Base-by-base conservation (phyloP, 2,888 invertebrate species). In the Peribatodes rhomboidaria region DNA sequence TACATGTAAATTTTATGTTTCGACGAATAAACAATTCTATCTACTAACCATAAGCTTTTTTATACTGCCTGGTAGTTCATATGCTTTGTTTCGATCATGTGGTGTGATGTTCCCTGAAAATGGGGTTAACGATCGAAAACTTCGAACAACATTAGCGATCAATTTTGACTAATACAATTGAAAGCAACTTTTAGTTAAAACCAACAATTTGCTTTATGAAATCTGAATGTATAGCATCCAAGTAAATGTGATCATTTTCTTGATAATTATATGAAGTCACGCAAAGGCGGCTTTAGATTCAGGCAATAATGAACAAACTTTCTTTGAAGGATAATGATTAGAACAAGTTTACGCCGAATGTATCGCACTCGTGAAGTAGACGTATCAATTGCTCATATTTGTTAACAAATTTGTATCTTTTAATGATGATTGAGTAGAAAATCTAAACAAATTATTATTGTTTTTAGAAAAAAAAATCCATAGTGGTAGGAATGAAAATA, bases 141-240 rank as follows among this genome's bases (percentile, higher is more conserved):
- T 87, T 83, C 75, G 71, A 87, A 85, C 82, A 82, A 86, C 90
- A 91, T 92, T 91, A 92, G 83, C 78, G 87, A 88, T 89, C 89
- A 90, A 90, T 91, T 90, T 88, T 83, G 75, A 86, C 85, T 85
- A 87, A 90, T 89, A 86, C 86, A 86, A 85, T 90, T 86, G 86
- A 82, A 83, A 80, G 83, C 86, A 92, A 90, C 83, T 92, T 92
- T 89, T 84, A 82, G 77, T 82, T 88, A 84, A 85, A 89, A 84
- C 85, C 84, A 85, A 90, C 88, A 92, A 91, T 92, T 92, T 90
- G 83, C 86, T 91, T 88, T 87, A 89, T 90, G 87, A 89, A 90
- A 85, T 85, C 85, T 83, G 86, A 86, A 86, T 86, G 85, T 81
- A 85, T 81, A 69, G 76, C 78, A 83, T 85, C 84, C 82, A 75